Base-by-base conservation (phyloP, 2,113 vertebrate species). In the Zeus faber region DNA sequence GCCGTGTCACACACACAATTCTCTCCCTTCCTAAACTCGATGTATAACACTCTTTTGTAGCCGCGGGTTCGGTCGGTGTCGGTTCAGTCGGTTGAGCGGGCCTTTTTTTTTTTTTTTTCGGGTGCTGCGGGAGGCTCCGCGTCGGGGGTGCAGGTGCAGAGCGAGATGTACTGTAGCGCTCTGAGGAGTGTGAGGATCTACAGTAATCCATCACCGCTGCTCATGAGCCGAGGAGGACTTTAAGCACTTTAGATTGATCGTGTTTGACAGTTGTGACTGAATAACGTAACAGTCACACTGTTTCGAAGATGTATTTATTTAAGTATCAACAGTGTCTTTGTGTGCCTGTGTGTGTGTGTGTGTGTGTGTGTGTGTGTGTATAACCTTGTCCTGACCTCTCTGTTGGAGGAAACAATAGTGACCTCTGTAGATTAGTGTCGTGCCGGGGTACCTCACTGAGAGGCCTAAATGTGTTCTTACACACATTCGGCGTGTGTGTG, bases 231-330 rank as follows among this genome's bases (percentile, higher is more conserved):
- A 49, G 55, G 23, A 39, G 47, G 22, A 10, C 31, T 72, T 72
- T 54, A 58, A 66, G 54, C 35, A 5, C 35, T 55, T 43, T 20
- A n/a, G 50, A 69, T 11, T 43, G 47, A 80, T 74, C 56, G 5
- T 72, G 62, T 81, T 80, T 83, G 76, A 81, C 76, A 62, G 51
- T 31, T 62, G 47, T 40, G 29, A 41, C 56, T 33, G 48, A 74
- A 55, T 54, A 62, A 63, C 59, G 5, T 62, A 72, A 80, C 62
- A 72, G 27, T 54, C 27, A 16, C 22, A 14, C 48, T 61, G 41
- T 41, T 59, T 55, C 58, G 45, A 49, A 58, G 24, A 31, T 44
- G 33, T 54, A 53, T 70, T 21, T 53, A 54, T 61, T 55, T 50
- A 48, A 62, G 11, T 57, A 43, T 68, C 41, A 76, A 41, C 21